Base-by-base conservation (phyloP, 1,140 invertebrate genomes). In the Thaumatotibia leucotreta region DNA sequence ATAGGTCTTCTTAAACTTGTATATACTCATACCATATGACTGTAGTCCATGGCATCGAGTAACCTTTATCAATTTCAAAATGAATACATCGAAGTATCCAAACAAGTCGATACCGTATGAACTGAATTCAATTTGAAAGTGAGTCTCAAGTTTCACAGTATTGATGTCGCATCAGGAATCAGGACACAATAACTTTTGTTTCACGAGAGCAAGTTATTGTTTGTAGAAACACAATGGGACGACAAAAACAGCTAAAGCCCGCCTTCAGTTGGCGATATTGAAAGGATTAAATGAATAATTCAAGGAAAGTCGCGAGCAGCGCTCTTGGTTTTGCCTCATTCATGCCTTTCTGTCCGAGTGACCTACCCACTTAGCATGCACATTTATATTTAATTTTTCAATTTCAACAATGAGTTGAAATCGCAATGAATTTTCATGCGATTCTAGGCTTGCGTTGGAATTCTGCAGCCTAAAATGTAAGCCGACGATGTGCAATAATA, bases 251-350 rank as follows among this genome's bases (percentile, higher is more conserved):
- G 29, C 65, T 67, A 67, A 70, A 63, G 70, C 32, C 61, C 61
- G 73, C 71, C 68, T 74, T 65, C 63, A 70, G 74, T 64, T 65
- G 65, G 58, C 50, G 68, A 79, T 76, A 79, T 79, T 79, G 75
- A 79, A 79, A 79, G 76, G 77, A 79, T 79, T 79, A 79, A 76
- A 76, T 79, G 74, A 79, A 79, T 79, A 67, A 79, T 79, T 79
- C 75, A 79, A 54, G 62, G 69, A 75, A 78, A 79, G 77, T 76
- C 73, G 68, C 67, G 67, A 72, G 72, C 68, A 63, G 50, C 66
- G 74, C 67, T 66, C 63, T 61, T 69, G 62, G 67, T 62, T 64
- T 72, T 45, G 64, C 69, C 73, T 72, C 69, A 70, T 69, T 72
- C 72, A 33, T 69, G 63, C 65, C 62, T 74, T 72, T 70, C 70